These are phyloP conservation scores for Mesaphorura yosii DNA, from an alignment of 1,140 invertebrate genomes.

Conservation along the genomic window DNA sequence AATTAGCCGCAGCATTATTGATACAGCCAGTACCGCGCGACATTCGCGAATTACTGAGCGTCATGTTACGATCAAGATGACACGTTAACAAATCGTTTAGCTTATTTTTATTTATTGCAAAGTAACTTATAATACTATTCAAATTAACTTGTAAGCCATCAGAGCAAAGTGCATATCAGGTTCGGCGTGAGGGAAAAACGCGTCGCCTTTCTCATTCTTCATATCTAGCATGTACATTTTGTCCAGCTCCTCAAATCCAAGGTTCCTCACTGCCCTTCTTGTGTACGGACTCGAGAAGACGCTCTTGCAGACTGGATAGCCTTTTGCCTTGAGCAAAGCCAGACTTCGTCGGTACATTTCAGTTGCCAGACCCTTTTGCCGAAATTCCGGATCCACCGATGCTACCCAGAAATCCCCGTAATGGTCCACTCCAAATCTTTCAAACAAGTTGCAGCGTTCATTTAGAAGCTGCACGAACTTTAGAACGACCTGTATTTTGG, in stretches of 20 bases:
- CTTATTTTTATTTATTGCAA: no score
- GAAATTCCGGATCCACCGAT: slow-evolving; percentile 15
- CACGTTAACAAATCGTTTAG: no score
- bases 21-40: no score
- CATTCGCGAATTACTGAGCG: no score
- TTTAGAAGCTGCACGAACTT: background rate
- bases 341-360: slow-evolving; percentile 25
- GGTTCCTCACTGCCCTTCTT: slow-evolving; percentile 1
- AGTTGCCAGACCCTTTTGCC: slow-evolving; percentile 13
- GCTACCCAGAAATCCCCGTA: slow-evolving; percentile 20
- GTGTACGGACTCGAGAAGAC: slow-evolving; percentile 14
- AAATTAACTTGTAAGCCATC: slow-evolving; percentile 10
- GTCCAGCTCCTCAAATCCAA: slow-evolving; percentile 15
- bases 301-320: slow-evolving; percentile 7
- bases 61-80: no score
- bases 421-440: slow-evolving; percentile 13
- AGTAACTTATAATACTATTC: no score
- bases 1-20: no score
- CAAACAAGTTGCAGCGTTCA: background rate
- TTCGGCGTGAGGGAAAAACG: slow-evolving; percentile 1
- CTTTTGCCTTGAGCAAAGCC: slow-evolving; percentile 6
- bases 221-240: background rate
- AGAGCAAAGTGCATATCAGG: background rate
- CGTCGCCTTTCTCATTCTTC: slow-evolving; percentile 2
- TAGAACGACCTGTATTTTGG: background rate